A percentile compares a stretch with the other conserved stretches of the same genome.
Conservation (phyloP, 2,888 invertebrate genomes). For the Oasisia sp. region DNA sequence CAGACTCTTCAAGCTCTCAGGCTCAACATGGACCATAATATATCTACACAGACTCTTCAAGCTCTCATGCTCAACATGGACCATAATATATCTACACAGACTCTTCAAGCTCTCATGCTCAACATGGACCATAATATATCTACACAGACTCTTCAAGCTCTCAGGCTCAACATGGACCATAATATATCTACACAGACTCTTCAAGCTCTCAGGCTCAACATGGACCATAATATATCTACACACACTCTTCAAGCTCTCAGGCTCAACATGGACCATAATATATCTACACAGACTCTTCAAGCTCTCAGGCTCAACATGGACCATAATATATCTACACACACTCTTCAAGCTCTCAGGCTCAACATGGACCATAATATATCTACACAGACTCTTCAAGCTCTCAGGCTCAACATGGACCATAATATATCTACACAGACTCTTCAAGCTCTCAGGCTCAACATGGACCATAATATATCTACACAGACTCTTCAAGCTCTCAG, state of each 20-base stretch:
- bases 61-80: background rate
- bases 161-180: background rate
- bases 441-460: background rate
- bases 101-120: background rate
- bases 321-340: conserved; percentile 22
- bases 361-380: background rate
- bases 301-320: background rate
- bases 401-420: background rate
- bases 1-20: background rate
- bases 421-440: conserved; percentile 23
- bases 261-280: background rate
- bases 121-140: background rate
- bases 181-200: conserved; percentile 23
- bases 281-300: conserved; percentile 22
- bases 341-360: background rate
- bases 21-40: background rate
- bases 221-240: conserved; percentile 21
- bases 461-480: conserved; percentile 21
- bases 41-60: conserved; percentile 22
- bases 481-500: background rate
- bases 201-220: background rate
- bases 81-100: conserved; percentile 23
- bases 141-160: conserved; percentile 21
- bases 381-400: conserved; percentile 21
- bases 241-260: background rate